Conservation (phyloP, 2,888 invertebrate genomes). For the Polyploca ridens region DNA sequence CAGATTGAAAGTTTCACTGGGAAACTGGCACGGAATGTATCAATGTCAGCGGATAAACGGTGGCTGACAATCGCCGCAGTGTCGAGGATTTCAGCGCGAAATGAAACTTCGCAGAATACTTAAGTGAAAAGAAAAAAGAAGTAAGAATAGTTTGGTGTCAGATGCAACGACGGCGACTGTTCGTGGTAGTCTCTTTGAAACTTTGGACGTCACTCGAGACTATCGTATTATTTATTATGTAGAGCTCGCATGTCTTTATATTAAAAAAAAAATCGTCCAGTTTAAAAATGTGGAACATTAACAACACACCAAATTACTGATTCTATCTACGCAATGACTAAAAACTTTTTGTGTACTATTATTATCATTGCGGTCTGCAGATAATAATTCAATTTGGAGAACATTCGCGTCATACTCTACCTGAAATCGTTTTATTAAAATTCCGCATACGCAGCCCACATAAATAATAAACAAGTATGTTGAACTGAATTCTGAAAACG, state of each 20-base stretch:
- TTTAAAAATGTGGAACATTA: too few species aligned
- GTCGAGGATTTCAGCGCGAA: conserved; percentile 57
- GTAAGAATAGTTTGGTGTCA: conserved; percentile 74
- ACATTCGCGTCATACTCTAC: conserved; percentile 19
- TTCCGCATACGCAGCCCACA: conserved; percentile 49
- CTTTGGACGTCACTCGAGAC: conserved; percentile 51
- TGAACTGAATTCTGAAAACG: conserved; percentile 63
- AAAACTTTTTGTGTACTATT: neutral
- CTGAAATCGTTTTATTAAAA: conserved; percentile 48
- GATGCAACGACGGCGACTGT: conserved; percentile 74
- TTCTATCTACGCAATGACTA: too few species aligned
- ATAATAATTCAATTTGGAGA: conserved; percentile 16
- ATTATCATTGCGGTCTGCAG: neutral
- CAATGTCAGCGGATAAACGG: conserved; percentile 59
- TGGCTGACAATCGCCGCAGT: conserved; percentile 49
- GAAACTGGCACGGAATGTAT: conserved; percentile 60
- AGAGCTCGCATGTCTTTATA: conserved; percentile 16
- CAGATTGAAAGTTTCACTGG: conserved; percentile 48
- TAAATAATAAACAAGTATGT: conserved; percentile 64
- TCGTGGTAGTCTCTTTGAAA: conserved; percentile 66
- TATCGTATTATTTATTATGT: conserved; percentile 36
- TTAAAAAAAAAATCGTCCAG: too few species aligned
- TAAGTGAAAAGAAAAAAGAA: conserved; percentile 66
- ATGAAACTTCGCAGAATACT: conserved; percentile 72
- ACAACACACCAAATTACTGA: too few species aligned